A percentile compares a stretch with the other conserved stretches of the same genome.
Evolutionary conservation across 2,888 invertebrate species (phyloP).

Genomic region (Morpho helenor): DNA sequence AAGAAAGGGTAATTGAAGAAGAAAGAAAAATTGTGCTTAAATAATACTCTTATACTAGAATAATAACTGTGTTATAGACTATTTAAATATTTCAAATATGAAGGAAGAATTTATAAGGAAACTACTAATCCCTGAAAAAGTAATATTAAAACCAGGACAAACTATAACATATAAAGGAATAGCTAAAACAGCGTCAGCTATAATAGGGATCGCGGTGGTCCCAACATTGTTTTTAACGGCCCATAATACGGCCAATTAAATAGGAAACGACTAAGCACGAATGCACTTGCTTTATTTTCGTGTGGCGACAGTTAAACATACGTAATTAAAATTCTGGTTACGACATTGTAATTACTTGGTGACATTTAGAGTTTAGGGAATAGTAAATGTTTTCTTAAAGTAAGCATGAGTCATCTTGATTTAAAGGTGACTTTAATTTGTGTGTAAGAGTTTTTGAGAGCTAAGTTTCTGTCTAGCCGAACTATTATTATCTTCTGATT

Average conservation of each 20-base stretch:
- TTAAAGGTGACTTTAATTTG: no score
- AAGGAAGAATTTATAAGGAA: no score
- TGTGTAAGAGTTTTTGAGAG: no score
- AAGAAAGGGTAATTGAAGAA: no score
- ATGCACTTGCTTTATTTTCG: slow-evolving; percentile 33
- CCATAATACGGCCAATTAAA: slow-evolving; percentile 70
- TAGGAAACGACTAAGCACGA: slow-evolving; percentile 43
- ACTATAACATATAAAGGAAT: slow-evolving; percentile 19
- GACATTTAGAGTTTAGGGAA: slow-evolving; percentile 13
- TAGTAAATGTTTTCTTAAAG: slow-evolving; percentile 2
- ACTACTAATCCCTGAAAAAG: no score
- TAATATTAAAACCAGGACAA: slow-evolving; percentile 1
- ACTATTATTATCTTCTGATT: no score
- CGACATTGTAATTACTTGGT: slow-evolving; percentile 18
- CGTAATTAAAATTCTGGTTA: slow-evolving; percentile 28
- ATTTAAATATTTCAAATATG: no score
- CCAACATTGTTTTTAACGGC: slow-evolving; percentile 75
- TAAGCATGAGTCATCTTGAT: background rate
- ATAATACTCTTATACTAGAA: no score
- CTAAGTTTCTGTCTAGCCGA: no score
- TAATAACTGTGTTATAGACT: no score
- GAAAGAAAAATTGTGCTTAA: no score
- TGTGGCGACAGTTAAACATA: slow-evolving; percentile 28
- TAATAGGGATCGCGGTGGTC: slow-evolving; percentile 68
- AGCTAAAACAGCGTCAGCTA: slow-evolving; percentile 54